Conservation (phyloP, 2,888 invertebrate genomes). For the Pinctada fucata region DNA sequence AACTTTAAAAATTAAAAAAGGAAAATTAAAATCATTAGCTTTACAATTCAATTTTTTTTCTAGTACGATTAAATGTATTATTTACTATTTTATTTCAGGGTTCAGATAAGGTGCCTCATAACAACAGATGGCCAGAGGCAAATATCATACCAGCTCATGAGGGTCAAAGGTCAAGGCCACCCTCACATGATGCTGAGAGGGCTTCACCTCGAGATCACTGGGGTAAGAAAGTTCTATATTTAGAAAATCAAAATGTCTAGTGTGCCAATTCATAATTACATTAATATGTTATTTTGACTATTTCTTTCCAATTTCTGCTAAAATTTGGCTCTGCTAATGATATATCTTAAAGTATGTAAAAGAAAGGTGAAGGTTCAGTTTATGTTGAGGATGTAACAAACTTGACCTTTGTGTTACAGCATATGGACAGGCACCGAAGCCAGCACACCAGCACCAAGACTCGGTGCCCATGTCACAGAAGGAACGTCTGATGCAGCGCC, state of each 20-base stretch:
- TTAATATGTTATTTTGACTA: too few relatives aligned
- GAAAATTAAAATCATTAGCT: too few relatives aligned
- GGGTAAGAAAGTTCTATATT: constrained; percentile 41
- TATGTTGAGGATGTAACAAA: too few relatives aligned
- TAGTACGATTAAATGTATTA: not conserved
- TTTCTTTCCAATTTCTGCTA: too few relatives aligned
- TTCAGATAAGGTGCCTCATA: constrained; percentile 48
- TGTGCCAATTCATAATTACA: too few relatives aligned
- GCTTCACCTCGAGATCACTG: constrained; percentile 45
- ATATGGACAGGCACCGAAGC: constrained; percentile 36
- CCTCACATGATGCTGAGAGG: constrained; percentile 45
- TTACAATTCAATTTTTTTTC: too few relatives aligned
- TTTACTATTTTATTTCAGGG: constrained; percentile 31
- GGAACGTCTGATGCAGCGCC: constrained; percentile 29
- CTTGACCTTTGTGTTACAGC: not conserved
- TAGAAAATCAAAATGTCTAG: too few relatives aligned
- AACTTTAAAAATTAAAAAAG: too few relatives aligned
- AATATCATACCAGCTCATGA: constrained; percentile 39
- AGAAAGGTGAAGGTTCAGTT: too few relatives aligned
- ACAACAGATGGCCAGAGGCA: constrained; percentile 28
- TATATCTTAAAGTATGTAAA: too few relatives aligned
- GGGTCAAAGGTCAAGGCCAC: constrained; percentile 45
- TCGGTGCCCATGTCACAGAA: constrained; percentile 39
- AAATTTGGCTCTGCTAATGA: too few relatives aligned
- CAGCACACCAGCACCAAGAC: constrained; percentile 52